These are phyloP conservation scores for Xenopus petersii DNA, from an alignment of 2,797 vertebrate genomes.

Conservation along the genomic window DNA sequence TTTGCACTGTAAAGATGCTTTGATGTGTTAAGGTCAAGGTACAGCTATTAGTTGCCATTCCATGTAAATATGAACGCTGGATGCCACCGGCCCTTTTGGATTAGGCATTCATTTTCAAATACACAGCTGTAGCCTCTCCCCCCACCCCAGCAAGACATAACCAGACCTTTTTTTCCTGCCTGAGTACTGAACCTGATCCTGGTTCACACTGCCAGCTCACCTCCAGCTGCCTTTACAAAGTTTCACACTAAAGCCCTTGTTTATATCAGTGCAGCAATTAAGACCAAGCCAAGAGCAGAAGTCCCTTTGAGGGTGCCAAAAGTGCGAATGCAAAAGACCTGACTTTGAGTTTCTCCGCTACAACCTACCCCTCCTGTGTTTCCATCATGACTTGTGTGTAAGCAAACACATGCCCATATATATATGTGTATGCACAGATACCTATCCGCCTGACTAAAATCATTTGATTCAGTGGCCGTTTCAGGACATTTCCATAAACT, in stretches of 20 bases:
- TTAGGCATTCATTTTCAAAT: constrained; percentile 60
- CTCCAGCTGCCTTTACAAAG: constrained; percentile 80
- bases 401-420: constrained; percentile 17
- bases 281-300: constrained; percentile 80
- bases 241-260: constrained; percentile 90
- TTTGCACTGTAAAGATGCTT: too few relatives aligned
- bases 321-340: constrained; percentile 74
- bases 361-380: constrained; percentile 10
- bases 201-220: constrained; percentile 74
- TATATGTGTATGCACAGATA: constrained; percentile 16
- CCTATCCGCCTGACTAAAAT: constrained; percentile 1
- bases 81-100: constrained; percentile 53
- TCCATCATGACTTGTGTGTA: constrained; percentile 35
- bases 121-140: constrained; percentile 54
- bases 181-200: constrained; percentile 54
- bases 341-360: not conserved
- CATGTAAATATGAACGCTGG: constrained; percentile 49
- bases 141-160: constrained; percentile 53
- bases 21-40: not conserved
- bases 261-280: constrained; percentile 85
- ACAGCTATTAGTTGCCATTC: constrained; percentile 48
- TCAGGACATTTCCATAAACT: constrained; percentile 60
- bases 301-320: constrained; percentile 86
- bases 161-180: constrained; percentile 43
- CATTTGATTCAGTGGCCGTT: constrained; percentile 56